A percentile compares a stretch with the other conserved stretches of the same genome.
These are phyloP conservation scores for Cheilosia pagana DNA, from an alignment of 2,888 invertebrate species.

Conservation along the genomic window DNA sequence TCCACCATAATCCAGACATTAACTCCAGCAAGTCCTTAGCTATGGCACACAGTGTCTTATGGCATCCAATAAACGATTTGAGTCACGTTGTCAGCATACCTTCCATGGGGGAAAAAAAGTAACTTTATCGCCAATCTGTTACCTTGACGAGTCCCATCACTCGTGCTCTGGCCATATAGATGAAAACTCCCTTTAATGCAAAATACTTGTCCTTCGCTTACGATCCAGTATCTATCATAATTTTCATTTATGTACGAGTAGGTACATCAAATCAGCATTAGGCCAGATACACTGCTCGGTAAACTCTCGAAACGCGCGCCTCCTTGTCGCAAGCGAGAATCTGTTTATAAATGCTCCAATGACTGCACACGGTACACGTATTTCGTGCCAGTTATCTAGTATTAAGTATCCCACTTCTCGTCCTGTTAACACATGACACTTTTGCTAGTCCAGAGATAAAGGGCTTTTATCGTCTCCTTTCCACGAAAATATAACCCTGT, in stretches of 20 bases:
- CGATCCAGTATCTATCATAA: conserved; percentile 15
- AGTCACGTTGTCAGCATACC: background rate
- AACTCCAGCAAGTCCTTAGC: conserved; percentile 28
- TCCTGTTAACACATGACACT: conserved; percentile 31
- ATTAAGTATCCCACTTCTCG: conserved; percentile 30
- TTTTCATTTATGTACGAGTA: conserved; percentile 5
- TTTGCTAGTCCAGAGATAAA: conserved; percentile 13
- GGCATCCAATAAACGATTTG: background rate
- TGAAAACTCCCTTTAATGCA: conserved; percentile 26
- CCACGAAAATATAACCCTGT: conserved; percentile 3
- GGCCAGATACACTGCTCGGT: conserved; percentile 21
- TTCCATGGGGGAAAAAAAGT: background rate
- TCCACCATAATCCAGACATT: conserved; percentile 7
- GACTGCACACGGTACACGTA: conserved; percentile 17
- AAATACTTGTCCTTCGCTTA: conserved; percentile 16
- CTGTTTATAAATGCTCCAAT: conserved; percentile 30
- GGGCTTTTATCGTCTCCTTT: background rate
- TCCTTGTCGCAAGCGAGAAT: conserved; percentile 36
- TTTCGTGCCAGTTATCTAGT: conserved; percentile 5
- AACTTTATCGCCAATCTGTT: conserved; percentile 20
- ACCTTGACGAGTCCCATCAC: conserved; percentile 37
- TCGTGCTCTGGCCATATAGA: conserved; percentile 4
- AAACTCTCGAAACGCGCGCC: background rate
- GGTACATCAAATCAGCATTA: conserved; percentile 46
- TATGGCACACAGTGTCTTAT: conserved; percentile 31